A percentile compares a stretch with the other conserved stretches of the same genome.
Evolutionary conservation across 2,888 invertebrate species (phyloP).

Genomic region (Campoplex nolae): DNA sequence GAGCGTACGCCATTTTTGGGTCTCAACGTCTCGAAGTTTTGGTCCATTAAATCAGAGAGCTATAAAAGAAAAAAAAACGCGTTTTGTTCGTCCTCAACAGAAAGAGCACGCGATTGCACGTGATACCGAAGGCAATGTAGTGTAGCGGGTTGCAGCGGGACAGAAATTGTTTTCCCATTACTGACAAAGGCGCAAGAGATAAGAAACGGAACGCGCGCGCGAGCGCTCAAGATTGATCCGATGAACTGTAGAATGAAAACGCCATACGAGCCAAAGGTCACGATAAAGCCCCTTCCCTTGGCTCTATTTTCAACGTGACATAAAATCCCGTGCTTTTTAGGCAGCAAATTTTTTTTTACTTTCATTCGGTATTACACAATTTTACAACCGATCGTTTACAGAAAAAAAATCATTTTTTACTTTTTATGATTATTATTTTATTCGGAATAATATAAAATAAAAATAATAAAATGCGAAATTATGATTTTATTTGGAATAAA

Average conservation of each 20-base stretch:
- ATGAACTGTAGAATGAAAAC: slow-evolving; percentile 39
- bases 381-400: background rate
- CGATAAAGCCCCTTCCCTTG: background rate
- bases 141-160: background rate
- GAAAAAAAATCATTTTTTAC: background rate
- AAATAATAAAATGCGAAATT: too few species aligned
- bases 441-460: too few species aligned
- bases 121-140: slow-evolving; percentile 32
- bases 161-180: slow-evolving; percentile 42
- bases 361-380: background rate
- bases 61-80: background rate
- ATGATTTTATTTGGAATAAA: background rate
- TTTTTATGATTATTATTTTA: too few species aligned
- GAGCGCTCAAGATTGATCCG: slow-evolving; percentile 19
- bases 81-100: background rate
- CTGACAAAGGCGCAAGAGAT: slow-evolving; percentile 47
- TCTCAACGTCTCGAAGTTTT: background rate
- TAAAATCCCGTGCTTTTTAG: background rate
- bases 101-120: slow-evolving; percentile 60
- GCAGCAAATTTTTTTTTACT: background rate
- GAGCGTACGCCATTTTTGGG: background rate
- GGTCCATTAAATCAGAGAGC: background rate
- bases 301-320: background rate
- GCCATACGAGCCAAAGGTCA: slow-evolving; percentile 3
- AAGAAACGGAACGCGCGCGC: slow-evolving; percentile 7